Evolutionary conservation across 1,140 invertebrate genomes (phyloP), one percentile per base, ranked within the genome.

Genomic region (Halyomorpha halys): DNA sequence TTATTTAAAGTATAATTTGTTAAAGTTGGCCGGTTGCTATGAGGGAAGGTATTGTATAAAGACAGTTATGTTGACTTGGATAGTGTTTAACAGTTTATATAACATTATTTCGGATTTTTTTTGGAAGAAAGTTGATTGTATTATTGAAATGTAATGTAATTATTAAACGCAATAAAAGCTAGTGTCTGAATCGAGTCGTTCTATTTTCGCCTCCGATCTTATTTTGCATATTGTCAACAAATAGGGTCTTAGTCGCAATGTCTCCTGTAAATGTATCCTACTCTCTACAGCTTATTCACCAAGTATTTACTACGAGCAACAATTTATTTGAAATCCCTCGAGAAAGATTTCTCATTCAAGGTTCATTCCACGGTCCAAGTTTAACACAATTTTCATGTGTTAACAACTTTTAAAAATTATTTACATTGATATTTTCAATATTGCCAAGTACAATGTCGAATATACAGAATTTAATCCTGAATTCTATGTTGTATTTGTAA

Each of bases 41-140:
- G 53, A 56, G 53, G 53, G 53, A 56, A 56, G 53, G 53, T 56
- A 56, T 56, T 56, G 53, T 56, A 56, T 56, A 56, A 56, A 56
- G 53, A 56, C 53, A 56, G 53, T 23, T 56, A 23, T 56, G 53
- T 56, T 56, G 53, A 23, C 23, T 27, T 56, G 53, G 27, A 56
- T 56, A 56, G 53, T 23, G 4, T 21, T 56, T 23, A 56, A 56
- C 53, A 56, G 18, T 56, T 56, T 56, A 56, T 56, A 56, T 56
- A 56, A 56, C 18, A 21, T 56, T 56, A 56, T 56, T 56, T 23
- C 18, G 53, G 18, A 23, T 56, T 25, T 25, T 56, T 21, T 16
- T 23, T 16, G 9, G 23, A 21, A 56, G 23, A 19, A 19, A 49
- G n/a, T 49, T 16, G 23, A 56, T 23, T 56, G 53, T 56, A 56